Percentiles rank a stretch among this genome's conserved stretches.
Evolutionary conservation across 2,113 vertebrate species (phyloP).

Genomic region (Eretmochelys imbricata): DNA sequence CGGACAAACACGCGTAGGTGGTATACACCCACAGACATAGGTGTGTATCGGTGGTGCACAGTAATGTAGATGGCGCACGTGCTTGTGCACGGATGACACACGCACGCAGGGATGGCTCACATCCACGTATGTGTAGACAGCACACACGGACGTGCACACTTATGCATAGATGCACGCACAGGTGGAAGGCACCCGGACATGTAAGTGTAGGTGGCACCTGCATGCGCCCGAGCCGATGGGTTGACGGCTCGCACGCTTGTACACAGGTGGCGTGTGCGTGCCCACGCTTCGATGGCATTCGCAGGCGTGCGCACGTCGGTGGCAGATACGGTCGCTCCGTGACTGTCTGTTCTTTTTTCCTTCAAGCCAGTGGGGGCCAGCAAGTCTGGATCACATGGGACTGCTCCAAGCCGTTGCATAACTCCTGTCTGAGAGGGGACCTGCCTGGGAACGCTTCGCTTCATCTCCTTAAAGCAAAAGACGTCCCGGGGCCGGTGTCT

Average conservation of each 20-base stretch:
- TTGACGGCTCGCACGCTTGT: fast-evolving
- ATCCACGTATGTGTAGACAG: not conserved
- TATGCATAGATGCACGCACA: no score
- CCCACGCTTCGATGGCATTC: fast-evolving
- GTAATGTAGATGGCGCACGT: not conserved
- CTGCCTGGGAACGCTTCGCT: conserved; percentile 47
- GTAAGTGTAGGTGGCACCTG: fast-evolving
- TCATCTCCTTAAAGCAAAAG: conserved; percentile 24
- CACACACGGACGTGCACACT: not conserved
- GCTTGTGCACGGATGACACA: no score
- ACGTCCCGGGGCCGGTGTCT: not conserved
- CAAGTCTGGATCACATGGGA: conserved; percentile 76
- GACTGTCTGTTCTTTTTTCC: not conserved
- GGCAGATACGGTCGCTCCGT: not conserved
- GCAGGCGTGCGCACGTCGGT: fast-evolving
- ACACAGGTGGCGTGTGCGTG: not conserved
- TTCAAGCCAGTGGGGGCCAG: conserved; percentile 60
- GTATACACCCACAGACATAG: not conserved
- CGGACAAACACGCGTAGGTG: not conserved
- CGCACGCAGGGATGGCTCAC: not conserved
- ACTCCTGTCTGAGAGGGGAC: conserved; percentile 66
- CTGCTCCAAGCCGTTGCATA: conserved; percentile 71
- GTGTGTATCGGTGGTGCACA: not conserved
- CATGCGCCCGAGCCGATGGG: not conserved
- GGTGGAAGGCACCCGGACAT: not conserved